Conservation (phyloP, 1,140 invertebrate genomes). For the Metaphire vulgaris region DNA sequence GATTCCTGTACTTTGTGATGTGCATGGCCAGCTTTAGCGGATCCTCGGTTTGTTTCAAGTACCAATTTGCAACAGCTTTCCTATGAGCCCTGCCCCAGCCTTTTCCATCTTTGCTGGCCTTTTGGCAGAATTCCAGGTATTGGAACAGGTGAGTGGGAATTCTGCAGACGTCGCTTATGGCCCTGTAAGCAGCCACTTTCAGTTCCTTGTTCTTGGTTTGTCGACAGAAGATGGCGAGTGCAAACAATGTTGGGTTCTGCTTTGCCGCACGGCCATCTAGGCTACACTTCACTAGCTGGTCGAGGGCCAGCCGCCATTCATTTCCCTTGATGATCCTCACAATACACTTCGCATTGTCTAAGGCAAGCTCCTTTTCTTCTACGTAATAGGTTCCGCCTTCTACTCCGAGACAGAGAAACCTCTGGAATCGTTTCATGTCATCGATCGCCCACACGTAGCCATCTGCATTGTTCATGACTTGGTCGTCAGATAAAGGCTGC, state of each 20-base stretch:
- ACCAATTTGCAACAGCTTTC: slow-evolving; percentile 60
- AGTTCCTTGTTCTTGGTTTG: slow-evolving; percentile 34
- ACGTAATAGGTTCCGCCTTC: slow-evolving; percentile 42
- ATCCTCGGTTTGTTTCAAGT: slow-evolving; percentile 46
- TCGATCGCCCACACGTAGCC: slow-evolving; percentile 45
- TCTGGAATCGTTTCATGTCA: slow-evolving; percentile 42
- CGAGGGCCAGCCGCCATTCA: slow-evolving; percentile 35
- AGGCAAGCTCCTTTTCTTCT: slow-evolving; percentile 34
- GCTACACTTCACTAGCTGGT: slow-evolving; percentile 38
- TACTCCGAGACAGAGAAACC: slow-evolving; percentile 47
- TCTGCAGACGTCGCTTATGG: slow-evolving; percentile 41
- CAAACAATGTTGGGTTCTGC: slow-evolving; percentile 44
- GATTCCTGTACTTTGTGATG: slow-evolving; percentile 59
- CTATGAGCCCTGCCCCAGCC: slow-evolving; percentile 62
- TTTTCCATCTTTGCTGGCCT: slow-evolving; percentile 24
- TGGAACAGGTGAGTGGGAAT: slow-evolving; percentile 52
- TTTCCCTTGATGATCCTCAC: slow-evolving; percentile 37
- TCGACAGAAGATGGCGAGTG: slow-evolving; percentile 46
- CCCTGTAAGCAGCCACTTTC: slow-evolving; percentile 37
- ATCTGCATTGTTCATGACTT: slow-evolving; percentile 45
- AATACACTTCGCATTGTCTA: slow-evolving; percentile 35
- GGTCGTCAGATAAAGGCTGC: slow-evolving; percentile 15
- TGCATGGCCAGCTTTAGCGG: slow-evolving; percentile 59
- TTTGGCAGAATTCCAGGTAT: slow-evolving; percentile 43
- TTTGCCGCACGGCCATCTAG: slow-evolving; percentile 44